Base-by-base conservation (phyloP, 2,113 vertebrate species). In the Mugil cephalus region DNA sequence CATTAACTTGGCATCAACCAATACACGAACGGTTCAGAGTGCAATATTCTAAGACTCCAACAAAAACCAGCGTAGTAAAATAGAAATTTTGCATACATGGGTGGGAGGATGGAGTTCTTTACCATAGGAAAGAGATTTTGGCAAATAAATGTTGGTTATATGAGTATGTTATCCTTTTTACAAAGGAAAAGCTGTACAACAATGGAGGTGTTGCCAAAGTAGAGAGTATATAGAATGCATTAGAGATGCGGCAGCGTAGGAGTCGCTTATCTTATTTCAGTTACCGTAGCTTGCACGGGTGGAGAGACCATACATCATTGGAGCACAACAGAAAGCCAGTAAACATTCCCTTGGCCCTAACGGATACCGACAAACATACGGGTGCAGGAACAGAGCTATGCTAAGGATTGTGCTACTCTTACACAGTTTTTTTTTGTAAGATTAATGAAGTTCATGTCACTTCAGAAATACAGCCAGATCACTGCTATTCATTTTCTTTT, bases 81-180 rank as follows among this genome's bases (percentile, higher is more conserved):
- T 91, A 93, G 90, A 91, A 85, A 91, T 92, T n/a, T 87, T 91
- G 90, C 88, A 91, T 87, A 88, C 66, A 84, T 87, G 83, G 63
- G 76, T 72, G 69, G 79, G 76, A 80, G 78, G 86, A 72, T 91
- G 85, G 88, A 88, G 74, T 82, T 91, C 89, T 92, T 92, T 91
- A 91, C 89, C 89, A 91, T 90, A 90, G 91, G 87, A 92, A 92
- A 91, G 91, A 93, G 83, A 91, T 89, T 87, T 91, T 89, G 87
- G 83, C 85, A 91, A 90, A 89, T 80, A 86, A 90, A 90, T 85
- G 62, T 86, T 88, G 86, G 56, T 87, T 68, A 69, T 69, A 82
- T 55, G 70, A 87, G 54, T 58, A 68, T 68, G 74, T 83, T 87
- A 87, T 81, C 82, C 86, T 86, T 87, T 79, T 84, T 50, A 74